Conservation (phyloP, 2,113 vertebrate genomes). For the Hemibagrus wyckioides region DNA sequence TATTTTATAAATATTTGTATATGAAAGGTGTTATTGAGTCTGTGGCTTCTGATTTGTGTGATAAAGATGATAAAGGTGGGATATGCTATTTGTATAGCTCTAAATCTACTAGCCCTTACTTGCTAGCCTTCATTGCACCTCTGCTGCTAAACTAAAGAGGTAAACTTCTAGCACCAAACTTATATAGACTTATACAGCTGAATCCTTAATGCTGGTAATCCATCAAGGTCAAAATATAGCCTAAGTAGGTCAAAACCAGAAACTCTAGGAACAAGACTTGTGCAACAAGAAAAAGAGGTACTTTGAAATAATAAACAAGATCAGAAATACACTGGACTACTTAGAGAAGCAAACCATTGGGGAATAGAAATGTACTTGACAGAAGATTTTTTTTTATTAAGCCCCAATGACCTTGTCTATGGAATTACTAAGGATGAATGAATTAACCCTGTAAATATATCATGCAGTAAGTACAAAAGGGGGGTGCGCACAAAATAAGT, state of each 20-base stretch:
- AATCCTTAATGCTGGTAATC: constrained; percentile 17
- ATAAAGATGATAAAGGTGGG: background rate
- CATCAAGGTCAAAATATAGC: constrained; percentile 12
- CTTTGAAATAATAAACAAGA: background rate
- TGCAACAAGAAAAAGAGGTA: background rate
- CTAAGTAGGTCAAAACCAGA: constrained; percentile 12
- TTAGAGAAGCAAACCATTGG: background rate
- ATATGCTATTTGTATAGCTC: background rate
- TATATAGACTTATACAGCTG: background rate
- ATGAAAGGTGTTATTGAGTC: background rate
- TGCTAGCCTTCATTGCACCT: background rate
- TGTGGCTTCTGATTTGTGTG: background rate
- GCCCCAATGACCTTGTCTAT: background rate
- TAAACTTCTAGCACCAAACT: background rate
- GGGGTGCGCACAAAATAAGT: too few species aligned
- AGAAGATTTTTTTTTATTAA: background rate
- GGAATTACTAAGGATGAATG: background rate
- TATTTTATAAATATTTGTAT: background rate
- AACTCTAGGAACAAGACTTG: background rate
- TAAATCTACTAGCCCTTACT: background rate
- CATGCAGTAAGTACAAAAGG: too few species aligned
- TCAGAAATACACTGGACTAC: background rate
- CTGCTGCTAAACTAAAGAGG: background rate
- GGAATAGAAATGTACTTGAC: background rate
- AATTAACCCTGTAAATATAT: background rate